Conservation (phyloP, 2,888 invertebrate species). For the Cerastis rubricosa region DNA sequence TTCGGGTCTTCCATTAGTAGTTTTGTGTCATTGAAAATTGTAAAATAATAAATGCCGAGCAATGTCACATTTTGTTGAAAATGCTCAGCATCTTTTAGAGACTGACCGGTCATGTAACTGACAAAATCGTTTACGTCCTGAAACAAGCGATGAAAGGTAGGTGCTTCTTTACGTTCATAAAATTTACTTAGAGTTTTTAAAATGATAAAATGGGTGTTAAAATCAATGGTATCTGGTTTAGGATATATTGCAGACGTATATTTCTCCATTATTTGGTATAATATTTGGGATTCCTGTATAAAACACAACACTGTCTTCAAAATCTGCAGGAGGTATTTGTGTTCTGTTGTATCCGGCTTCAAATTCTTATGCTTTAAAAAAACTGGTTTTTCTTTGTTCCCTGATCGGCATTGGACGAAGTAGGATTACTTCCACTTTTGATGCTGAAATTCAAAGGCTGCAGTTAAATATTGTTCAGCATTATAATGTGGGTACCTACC, state of each 20-base stretch:
- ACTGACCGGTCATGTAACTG: too few relatives aligned
- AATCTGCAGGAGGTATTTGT: slow-evolving; percentile 65
- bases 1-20: slow-evolving; percentile 77
- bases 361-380: slow-evolving; percentile 69
- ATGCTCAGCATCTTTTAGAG: slow-evolving; percentile 10
- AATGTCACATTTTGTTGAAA: slow-evolving; percentile 59
- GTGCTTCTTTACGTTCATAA: slow-evolving; percentile 46
- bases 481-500: neutral
- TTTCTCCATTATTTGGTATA: slow-evolving; percentile 40
- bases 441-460: slow-evolving; percentile 21
- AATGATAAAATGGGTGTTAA: slow-evolving; percentile 63
- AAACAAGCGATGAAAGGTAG: slow-evolving; percentile 56
- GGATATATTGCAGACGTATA: slow-evolving; percentile 16
- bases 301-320: slow-evolving; percentile 65
- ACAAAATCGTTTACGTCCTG: slow-evolving; percentile 13
- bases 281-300: slow-evolving; percentile 68
- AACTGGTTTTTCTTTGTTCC: slow-evolving; percentile 41
- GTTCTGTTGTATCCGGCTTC: slow-evolving; percentile 65
- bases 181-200: slow-evolving; percentile 60
- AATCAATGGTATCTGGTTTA: slow-evolving; percentile 50
- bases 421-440: slow-evolving; percentile 19
- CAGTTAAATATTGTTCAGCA: slow-evolving; percentile 8
- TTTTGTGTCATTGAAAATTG: slow-evolving; percentile 56
- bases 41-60: slow-evolving; percentile 70
- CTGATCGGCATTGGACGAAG: too few relatives aligned